Evolutionary conservation across 2,797 vertebrate species (phyloP).

Genomic region (Periparus ater): DNA sequence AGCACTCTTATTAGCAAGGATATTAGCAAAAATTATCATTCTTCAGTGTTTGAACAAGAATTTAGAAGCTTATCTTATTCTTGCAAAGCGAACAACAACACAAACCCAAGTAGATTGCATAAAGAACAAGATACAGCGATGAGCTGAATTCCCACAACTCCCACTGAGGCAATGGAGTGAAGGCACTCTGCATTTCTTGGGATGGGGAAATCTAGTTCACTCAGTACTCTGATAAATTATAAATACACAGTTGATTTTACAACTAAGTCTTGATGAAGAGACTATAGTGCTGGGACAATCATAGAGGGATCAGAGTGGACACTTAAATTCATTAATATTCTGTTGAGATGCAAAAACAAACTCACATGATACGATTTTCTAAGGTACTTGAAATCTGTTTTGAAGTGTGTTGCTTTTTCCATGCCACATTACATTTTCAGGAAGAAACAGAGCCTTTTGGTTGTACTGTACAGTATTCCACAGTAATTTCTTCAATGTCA

Average conservation of each 20-base stretch:
- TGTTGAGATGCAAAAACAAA: neutral
- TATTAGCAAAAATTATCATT: conserved; percentile 24
- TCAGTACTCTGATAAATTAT: conserved; percentile 50
- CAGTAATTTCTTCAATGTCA: neutral
- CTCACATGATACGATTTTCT: neutral
- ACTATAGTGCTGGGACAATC: neutral
- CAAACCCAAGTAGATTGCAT: neutral
- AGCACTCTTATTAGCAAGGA: neutral
- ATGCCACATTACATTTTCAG: neutral
- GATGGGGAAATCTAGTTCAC: conserved; percentile 49
- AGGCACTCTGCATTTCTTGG: neutral
- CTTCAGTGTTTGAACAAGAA: conserved; percentile 4
- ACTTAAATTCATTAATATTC: neutral
- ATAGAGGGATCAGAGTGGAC: neutral
- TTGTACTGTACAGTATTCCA: neutral
- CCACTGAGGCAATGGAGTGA: conserved; percentile 16
- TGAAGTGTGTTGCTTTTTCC: neutral
- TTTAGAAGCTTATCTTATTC: neutral
- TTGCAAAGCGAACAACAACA: neutral
- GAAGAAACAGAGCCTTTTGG: neutral
- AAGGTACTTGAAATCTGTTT: neutral
- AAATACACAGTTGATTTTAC: conserved; percentile 28
- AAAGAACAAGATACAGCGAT: neutral
- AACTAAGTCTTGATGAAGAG: neutral
- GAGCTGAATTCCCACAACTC: conserved; percentile 29